Evolutionary conservation across 2,113 vertebrate species (phyloP).

Genomic region (Aleadryas rufinucha): DNA sequence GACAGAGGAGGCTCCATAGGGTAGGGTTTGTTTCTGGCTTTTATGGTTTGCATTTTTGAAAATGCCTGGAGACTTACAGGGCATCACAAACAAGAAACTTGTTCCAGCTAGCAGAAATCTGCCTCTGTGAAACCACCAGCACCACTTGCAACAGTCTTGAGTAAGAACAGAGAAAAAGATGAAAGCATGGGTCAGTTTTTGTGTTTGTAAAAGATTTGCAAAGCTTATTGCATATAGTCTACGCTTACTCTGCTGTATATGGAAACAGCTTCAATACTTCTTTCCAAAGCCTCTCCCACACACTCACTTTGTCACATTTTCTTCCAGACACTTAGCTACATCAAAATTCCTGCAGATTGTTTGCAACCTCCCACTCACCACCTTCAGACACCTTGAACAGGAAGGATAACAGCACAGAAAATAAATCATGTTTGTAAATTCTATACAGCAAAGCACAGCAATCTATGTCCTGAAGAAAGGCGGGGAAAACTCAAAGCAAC

Average conservation of each 20-base stretch:
- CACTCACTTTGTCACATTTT: not conserved
- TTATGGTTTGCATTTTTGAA: not conserved
- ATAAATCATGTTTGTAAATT: not conserved
- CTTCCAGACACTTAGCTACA: constrained; percentile 1
- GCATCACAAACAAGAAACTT: not conserved
- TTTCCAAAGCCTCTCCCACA: not conserved
- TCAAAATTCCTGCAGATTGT: constrained; percentile 26
- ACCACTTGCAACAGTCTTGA: not conserved
- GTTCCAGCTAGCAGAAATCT: not conserved
- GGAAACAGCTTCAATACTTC: not conserved
- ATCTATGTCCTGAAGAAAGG: not conserved
- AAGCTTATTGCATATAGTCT: not conserved
- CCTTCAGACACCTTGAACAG: constrained; percentile 4
- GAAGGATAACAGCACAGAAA: not conserved
- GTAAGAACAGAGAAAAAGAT: not conserved
- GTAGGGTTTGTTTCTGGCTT: not conserved
- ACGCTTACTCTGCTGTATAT: not conserved
- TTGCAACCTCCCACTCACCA: constrained; percentile 31
- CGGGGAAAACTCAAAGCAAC: not conserved
- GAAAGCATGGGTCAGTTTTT: not conserved
- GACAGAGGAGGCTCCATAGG: not conserved
- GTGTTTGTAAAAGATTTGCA: not conserved
- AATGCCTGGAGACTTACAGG: not conserved
- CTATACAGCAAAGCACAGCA: not conserved
- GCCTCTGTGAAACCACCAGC: not conserved